Conservation (phyloP, 1,140 invertebrate genomes). For the Brachionus calyciflorus region DNA sequence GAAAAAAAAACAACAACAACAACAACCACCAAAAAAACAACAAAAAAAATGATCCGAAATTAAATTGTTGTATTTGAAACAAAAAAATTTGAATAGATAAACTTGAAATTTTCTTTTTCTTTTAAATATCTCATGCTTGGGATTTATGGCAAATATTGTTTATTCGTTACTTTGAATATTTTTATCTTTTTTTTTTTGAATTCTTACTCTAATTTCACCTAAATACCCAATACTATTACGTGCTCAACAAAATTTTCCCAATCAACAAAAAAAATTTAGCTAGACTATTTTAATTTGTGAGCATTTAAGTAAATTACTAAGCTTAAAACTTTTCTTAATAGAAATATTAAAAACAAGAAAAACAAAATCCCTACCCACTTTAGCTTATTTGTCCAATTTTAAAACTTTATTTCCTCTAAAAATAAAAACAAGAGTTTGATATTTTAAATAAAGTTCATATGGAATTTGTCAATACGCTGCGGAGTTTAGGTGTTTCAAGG, state of each 20-base stretch:
- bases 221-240: neutral
- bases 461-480: constrained; percentile 32
- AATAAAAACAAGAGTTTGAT: too few relatives aligned
- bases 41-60: constrained; percentile 22
- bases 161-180: constrained; percentile 10
- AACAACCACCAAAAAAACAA: neutral
- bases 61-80: constrained; percentile 3
- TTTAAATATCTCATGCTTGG: constrained; percentile 5
- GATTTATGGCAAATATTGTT: constrained; percentile 12
- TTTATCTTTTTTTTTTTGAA: neutral
- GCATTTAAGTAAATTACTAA: too few relatives aligned
- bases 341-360: too few relatives aligned
- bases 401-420: too few relatives aligned
- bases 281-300: too few relatives aligned
- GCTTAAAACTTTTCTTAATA: too few relatives aligned
- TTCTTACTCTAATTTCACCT: neutral
- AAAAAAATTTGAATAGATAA: constrained; percentile 26
- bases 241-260: neutral
- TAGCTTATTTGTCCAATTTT: too few relatives aligned
- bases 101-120: constrained; percentile 26
- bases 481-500: constrained; percentile 9
- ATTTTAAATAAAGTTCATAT: neutral
- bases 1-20: neutral
- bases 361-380: too few relatives aligned
- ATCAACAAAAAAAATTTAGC: neutral